Evolutionary conservation across 1,140 invertebrate genomes (phyloP), one percentile per base, ranked within the genome.

Genomic region (Tetramorium simillimum): DNA sequence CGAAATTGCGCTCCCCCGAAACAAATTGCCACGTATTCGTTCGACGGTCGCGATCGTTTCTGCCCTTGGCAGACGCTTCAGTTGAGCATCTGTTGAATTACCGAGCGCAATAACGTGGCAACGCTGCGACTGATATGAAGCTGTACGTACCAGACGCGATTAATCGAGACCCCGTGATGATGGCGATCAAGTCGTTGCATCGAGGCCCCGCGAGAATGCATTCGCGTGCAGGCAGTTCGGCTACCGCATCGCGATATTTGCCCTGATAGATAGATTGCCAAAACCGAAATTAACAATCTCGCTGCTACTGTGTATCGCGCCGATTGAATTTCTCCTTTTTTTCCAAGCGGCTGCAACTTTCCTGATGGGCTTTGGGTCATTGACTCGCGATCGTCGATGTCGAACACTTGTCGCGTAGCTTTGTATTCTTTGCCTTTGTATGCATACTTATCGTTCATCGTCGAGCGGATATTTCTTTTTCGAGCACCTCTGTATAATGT

Each of bases 51-150:
- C 67, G 24, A 60, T 56, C 53, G 56, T 56, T 49, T 58, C 80
- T 75, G 80, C 53, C 69, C 67, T 75, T 73, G 80, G 69, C 80
- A 84, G 80, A 73, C 53, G 80, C 51, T 72, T n/a, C 78, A 4
- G 53, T 63, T 10, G 69, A 73, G 69, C 80, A 75, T 84, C 69
- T 60, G 69, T 75, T 75, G 80, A 84, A 75, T 84, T 75, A 75
- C 56, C 43, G 69, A 16, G 80, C 24, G 78, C 49, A 49, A 37
- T 82, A 75, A 62, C 69, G 40, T 75, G 67, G 80, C 69, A 84
- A 84, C 69, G 40, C 40, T 75, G 80, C 80, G 28, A 75, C 18
- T 75, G 80, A 84, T 84, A 84, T 33, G 69, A 84, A 70, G 78
- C 78, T 70, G 65, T 70, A 70, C 24, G 69, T 40, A 49, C 24